A percentile compares a stretch with the other conserved stretches of the same genome.
phyloP scores from a whole-genome alignment of 2,797 vertebrate genomes.

The Rhinatrema bivittatum region DNA sequence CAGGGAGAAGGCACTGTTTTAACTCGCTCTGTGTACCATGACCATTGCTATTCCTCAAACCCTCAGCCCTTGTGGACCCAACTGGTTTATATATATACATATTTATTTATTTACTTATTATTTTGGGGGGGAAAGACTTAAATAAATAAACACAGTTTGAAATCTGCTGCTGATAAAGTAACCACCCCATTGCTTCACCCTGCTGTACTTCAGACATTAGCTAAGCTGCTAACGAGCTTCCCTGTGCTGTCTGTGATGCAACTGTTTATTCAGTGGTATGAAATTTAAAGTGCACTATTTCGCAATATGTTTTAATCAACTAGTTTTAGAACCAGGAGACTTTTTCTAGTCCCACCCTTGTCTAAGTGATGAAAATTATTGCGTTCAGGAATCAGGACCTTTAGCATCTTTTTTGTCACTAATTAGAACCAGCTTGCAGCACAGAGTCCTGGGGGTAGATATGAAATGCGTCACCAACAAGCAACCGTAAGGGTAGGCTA shows the following conservation, averaged over 20 bases:
- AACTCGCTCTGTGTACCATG: too few species aligned
- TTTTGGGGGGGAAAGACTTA: too few species aligned
- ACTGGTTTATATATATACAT: too few species aligned
- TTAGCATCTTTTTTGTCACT: constrained; percentile 19
- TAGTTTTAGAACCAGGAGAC: constrained; percentile 8
- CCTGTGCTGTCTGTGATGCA: not conserved
- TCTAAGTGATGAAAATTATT: constrained; percentile 16
- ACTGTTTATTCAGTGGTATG: not conserved
- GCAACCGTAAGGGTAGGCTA: constrained; percentile 43
- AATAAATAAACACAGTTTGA: not conserved
- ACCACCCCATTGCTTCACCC: not conserved
- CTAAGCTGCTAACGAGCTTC: not conserved
- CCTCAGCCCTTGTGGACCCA: too few species aligned
- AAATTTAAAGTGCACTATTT: constrained; percentile 4
- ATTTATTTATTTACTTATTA: too few species aligned
- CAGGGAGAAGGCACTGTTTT: too few species aligned
- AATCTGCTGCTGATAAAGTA: not conserved
- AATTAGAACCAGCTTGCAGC: constrained; percentile 40
- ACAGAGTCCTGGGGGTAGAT: constrained; percentile 19
- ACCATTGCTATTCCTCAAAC: too few species aligned
- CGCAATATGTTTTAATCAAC: not conserved
- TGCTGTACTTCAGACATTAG: not conserved
- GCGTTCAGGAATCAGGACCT: constrained; percentile 19
- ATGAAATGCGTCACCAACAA: constrained; percentile 36
- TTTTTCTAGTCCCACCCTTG: constrained; percentile 1